A percentile compares a stretch with the other conserved stretches of the same genome.
Conservation (phyloP, 1,140 invertebrate species). For the Bicyclus anynana region DNA sequence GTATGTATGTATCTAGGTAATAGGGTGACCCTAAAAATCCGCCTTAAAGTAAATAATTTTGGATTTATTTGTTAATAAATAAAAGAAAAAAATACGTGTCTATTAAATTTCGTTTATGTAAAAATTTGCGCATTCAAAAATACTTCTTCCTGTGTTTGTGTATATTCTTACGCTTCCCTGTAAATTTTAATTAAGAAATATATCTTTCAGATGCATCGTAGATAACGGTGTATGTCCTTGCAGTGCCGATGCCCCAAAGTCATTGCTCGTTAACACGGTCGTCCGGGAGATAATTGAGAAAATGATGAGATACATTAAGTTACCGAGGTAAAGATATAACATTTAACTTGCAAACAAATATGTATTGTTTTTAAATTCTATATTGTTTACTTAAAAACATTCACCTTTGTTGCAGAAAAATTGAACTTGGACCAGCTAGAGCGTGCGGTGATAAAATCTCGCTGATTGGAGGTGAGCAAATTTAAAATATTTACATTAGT, state of each 20-base stretch:
- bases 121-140: too few species aligned
- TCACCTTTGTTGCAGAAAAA: background rate
- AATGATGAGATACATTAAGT: conserved; percentile 24
- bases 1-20: too few species aligned
- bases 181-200: too few species aligned
- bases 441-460: background rate
- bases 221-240: conserved; percentile 35
- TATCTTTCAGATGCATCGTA: conserved; percentile 37
- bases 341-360: background rate
- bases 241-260: conserved; percentile 26
- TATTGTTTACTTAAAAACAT: background rate
- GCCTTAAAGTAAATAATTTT: too few species aligned
- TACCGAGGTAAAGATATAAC: conserved; percentile 17
- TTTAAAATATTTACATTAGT: too few species aligned
- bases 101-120: too few species aligned
- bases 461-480: background rate
- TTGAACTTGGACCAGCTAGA: background rate
- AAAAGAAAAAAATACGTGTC: too few species aligned
- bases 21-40: too few species aligned
- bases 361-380: too few species aligned
- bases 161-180: too few species aligned
- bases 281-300: conserved; percentile 40
- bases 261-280: conserved; percentile 33
- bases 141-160: too few species aligned
- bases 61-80: too few species aligned